These are phyloP conservation scores for Allolobophora icterica DNA, from an alignment of 2,888 invertebrate species.

Conservation along the genomic window DNA sequence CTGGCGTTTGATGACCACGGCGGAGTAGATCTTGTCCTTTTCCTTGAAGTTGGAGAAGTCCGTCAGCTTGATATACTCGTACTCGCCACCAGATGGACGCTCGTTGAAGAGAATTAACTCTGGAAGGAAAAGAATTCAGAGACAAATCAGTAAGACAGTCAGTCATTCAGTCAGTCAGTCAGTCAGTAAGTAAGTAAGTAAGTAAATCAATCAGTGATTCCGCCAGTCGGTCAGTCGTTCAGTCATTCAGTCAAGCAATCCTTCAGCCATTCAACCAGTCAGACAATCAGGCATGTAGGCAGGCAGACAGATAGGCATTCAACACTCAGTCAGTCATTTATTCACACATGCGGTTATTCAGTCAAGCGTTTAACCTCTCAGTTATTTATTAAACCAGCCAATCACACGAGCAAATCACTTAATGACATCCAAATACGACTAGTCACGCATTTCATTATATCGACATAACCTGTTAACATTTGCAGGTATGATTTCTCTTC, in stretches of 20 bases:
- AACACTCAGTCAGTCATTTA: no score
- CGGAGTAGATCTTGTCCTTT: not conserved
- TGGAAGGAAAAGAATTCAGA: not conserved
- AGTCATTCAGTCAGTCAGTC: not conserved
- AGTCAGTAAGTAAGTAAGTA: no score
- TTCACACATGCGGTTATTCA: no score
- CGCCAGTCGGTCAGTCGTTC: no score
- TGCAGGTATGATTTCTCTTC: not conserved
- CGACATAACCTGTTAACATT: not conserved
- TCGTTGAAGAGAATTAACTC: constrained; percentile 8
- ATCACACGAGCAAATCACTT: no score
- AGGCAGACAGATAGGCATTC: no score
- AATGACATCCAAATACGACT: no score
- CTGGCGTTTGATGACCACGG: not conserved
- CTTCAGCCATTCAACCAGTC: no score
- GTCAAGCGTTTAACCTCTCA: not conserved
- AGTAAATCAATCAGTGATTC: no score
- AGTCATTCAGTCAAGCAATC: no score
- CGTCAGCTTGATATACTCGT: not conserved
- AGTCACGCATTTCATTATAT: no score
- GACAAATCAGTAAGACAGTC: not conserved
- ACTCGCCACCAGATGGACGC: not conserved
- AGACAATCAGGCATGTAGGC: no score
- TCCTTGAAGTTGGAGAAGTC: not conserved
- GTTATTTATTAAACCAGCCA: not conserved